These are phyloP conservation scores for Palythoa caribaeorum DNA, from an alignment of 92 coral and sea anemone species.

Conservation along the genomic window DNA sequence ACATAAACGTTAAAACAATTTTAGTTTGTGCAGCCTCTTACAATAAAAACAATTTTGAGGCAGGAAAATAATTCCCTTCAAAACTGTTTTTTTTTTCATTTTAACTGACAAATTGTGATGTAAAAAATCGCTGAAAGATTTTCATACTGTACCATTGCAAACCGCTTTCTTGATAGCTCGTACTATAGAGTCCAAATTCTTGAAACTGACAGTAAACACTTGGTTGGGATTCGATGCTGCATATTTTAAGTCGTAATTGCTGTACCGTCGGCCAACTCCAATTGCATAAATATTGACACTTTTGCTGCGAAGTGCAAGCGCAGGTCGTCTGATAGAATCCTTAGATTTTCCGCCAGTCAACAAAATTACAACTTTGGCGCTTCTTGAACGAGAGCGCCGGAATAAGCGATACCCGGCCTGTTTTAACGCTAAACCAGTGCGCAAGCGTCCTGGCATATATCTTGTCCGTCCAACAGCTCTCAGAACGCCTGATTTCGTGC, in stretches of 20 bases:
- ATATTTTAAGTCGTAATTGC: neutral
- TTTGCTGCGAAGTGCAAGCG: conserved; percentile 34
- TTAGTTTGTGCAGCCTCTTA: neutral
- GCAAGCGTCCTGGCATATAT: conserved; percentile 80
- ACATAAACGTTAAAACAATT: neutral
- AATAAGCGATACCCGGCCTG: conserved; percentile 62
- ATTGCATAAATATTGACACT: neutral
- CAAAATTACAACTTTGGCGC: neutral
- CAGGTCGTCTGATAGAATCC: neutral
- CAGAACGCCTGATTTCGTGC: conserved; percentile 52
- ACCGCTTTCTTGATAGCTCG: conserved; percentile 33
- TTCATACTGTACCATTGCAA: conserved; percentile 16
- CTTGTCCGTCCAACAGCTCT: conserved; percentile 76
- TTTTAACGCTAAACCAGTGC: conserved; percentile 76
- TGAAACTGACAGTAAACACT: conserved; percentile 30
- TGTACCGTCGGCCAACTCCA: conserved; percentile 24
- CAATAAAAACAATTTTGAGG: neutral
- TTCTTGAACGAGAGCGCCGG: conserved; percentile 40
- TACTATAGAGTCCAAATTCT: conserved; percentile 20
- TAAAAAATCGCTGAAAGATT: neutral
- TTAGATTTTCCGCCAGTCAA: conserved; percentile 12
- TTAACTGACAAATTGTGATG: neutral
- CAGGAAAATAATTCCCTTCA: neutral
- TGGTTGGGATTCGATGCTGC: conserved; percentile 1
- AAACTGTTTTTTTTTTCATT: neutral